Evolutionary conservation across 2,113 vertebrate genomes (phyloP).

Genomic region (Copsychus sechellarum): DNA sequence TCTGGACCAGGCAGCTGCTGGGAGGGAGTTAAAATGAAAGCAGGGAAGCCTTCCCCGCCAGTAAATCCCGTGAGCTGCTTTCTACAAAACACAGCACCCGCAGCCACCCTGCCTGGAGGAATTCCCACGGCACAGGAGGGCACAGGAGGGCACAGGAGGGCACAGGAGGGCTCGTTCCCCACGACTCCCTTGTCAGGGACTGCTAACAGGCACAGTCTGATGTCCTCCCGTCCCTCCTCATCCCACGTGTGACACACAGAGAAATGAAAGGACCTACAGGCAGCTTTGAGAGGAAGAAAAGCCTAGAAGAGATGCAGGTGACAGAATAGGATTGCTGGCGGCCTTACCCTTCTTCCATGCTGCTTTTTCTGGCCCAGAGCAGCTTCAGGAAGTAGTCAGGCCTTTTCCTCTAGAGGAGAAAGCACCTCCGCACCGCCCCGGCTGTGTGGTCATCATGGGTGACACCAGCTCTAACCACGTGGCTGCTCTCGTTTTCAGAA

Average conservation of each 20-base stretch:
- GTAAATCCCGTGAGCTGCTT: neutral
- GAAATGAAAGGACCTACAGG: neutral
- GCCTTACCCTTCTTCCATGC: conserved; percentile 52
- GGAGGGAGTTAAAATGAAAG: neutral
- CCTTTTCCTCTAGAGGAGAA: neutral
- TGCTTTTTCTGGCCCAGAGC: neutral
- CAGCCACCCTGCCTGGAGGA: neutral
- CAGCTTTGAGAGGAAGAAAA: neutral
- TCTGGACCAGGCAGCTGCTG: neutral
- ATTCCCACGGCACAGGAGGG: neutral
- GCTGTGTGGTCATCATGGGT: conserved; percentile 31
- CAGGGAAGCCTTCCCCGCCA: neutral
- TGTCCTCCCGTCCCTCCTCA: neutral
- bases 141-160: neutral
- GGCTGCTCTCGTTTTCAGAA: neutral
- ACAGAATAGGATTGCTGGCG: neutral
- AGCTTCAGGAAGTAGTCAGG: neutral
- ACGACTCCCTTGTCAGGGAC: accelerated
- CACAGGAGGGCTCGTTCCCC: neutral
- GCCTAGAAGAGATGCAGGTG: neutral
- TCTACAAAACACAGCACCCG: accelerated
- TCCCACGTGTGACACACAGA: neutral
- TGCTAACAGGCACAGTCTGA: neutral
- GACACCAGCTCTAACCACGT: conserved; percentile 45
- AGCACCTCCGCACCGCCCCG: neutral